These are phyloP conservation scores for Poecilia wingei DNA, from an alignment of 2,797 vertebrate genomes.

Conservation along the genomic window DNA sequence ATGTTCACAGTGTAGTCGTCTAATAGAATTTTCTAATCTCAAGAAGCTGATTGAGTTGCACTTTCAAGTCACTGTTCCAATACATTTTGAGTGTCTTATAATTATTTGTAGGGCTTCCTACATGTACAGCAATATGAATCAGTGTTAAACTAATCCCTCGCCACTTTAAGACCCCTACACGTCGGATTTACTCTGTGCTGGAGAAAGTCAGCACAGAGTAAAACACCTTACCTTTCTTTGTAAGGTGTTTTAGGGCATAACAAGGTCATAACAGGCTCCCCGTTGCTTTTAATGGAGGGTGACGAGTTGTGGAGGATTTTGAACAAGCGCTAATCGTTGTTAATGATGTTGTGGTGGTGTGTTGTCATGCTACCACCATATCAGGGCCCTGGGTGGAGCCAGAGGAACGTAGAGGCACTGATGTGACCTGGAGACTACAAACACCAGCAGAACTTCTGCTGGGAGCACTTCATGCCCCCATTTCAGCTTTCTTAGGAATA, in stretches of 20 bases:
- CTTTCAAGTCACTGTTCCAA: not conserved
- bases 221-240: not conserved
- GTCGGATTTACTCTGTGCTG: not conserved
- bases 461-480: not conserved
- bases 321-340: not conserved
- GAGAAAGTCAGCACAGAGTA: not conserved
- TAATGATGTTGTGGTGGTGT: not conserved
- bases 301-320: not conserved
- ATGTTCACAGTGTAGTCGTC: not conserved
- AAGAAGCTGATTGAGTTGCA: not conserved
- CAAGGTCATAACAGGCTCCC: not conserved
- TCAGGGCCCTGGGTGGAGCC: not conserved
- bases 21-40: not conserved
- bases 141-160: not conserved
- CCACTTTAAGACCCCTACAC: not conserved
- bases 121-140: not conserved
- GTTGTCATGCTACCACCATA: not conserved
- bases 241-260: not conserved
- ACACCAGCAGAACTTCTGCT: not conserved
- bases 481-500: not conserved
- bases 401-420: not conserved
- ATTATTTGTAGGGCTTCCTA: not conserved
- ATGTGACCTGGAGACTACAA: not conserved
- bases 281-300: not conserved
- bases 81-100: not conserved